Evolutionary conservation across 2,797 vertebrate species (phyloP), one percentile per base, ranked within the genome.

Genomic region (Garrulus glandarius): DNA sequence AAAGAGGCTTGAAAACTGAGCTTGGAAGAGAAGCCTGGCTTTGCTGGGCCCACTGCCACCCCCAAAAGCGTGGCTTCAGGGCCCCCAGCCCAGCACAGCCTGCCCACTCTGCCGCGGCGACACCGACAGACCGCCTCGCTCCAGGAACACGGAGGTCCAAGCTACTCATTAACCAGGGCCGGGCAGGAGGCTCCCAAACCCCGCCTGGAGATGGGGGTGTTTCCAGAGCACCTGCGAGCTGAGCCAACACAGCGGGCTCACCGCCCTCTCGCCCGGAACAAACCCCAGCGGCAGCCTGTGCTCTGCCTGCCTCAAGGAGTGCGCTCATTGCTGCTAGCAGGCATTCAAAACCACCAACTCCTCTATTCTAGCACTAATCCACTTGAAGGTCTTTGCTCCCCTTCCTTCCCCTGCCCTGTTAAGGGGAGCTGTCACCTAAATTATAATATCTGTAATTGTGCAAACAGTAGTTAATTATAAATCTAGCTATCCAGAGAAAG

Each of bases 111-210:
- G 44, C 75, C 23, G 15, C 61, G 24, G 36, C 1, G 1, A 76
- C 8, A 2, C n/a, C 1, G 0, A 2, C 36, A 13, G 15, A n/a
- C 47, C 1, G 1, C 7, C 1, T 18, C 1, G 0, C 0, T 7
- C 47, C 9, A 57, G 5, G 1, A 92, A 27, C 5, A 0, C 1
- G 0, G 50, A 71, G 43, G 0, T 32, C 67, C 71, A 2, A 61
- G 87, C 53, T 71, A 69, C 43, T 72, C 39, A 36, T 79, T 76
- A 93, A 82, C 65, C 41, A 30, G 24, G 37, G 21, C 39, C 0
- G 2, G 68, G 70, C 55, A 78, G 71, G 61, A 59, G n/a, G 65
- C 67, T 78, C 57, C 56, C 39, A 8, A 61, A 44, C 11, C 49
- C 14, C 0, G 0, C 34, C 47, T 15, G 53, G 55, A 64, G 14